Percentiles rank a stretch among this genome's conserved stretches.
Evolutionary conservation across 1,140 invertebrate genomes (phyloP).

Genomic region (Cephus cinctus): DNA sequence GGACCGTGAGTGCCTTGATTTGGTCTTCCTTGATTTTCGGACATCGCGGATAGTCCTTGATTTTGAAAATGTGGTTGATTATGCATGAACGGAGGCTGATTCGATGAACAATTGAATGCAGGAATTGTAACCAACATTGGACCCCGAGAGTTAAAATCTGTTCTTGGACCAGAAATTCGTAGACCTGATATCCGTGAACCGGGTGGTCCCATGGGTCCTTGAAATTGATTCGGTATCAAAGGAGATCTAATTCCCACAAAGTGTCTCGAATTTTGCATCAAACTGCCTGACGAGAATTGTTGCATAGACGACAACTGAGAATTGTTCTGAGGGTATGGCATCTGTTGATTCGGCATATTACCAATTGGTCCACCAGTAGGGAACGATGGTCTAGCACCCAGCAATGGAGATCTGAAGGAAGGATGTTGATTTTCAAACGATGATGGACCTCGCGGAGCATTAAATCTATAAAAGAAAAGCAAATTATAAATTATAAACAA

Average conservation of each 20-base stretch:
- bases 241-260: constrained; percentile 27
- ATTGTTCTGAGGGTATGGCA: constrained; percentile 30
- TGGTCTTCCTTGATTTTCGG: constrained; percentile 18
- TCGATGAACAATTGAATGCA: constrained; percentile 34
- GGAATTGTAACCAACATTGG: constrained; percentile 11
- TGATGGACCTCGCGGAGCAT: constrained; percentile 13
- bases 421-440: constrained; percentile 30
- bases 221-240: constrained; percentile 30
- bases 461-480: constrained; percentile 14
- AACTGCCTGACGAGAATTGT: constrained; percentile 27
- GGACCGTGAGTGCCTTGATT: constrained; percentile 30
- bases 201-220: constrained; percentile 9
- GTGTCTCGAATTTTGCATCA: constrained; percentile 25
- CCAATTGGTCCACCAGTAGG: constrained; percentile 29
- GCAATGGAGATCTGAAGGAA: constrained; percentile 36
- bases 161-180: constrained; percentile 11
- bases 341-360: constrained; percentile 31
- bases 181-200: constrained; percentile 22
- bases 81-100: constrained; percentile 31
- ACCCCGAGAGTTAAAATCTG: constrained; percentile 17
- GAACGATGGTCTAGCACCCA: constrained; percentile 37
- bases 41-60: constrained; percentile 13
- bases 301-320: constrained; percentile 20
- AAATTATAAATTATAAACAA: background rate
- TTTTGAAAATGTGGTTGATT: constrained; percentile 20